Evolutionary conservation across 2,888 invertebrate genomes (phyloP), one percentile per base, ranked within the genome.

Genomic region (Ophioninae sp.): DNA sequence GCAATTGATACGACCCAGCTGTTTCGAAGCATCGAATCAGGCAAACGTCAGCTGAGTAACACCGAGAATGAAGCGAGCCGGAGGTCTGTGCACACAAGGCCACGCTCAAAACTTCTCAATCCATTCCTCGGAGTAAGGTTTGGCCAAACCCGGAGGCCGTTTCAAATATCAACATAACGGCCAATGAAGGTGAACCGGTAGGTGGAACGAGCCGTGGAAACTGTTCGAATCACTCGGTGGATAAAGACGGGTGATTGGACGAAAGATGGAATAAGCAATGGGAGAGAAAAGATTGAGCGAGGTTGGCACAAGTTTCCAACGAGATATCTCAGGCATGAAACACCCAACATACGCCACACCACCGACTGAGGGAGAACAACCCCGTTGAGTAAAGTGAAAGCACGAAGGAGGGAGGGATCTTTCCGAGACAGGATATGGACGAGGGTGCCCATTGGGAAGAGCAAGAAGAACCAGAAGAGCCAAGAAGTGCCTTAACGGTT

Each of bases 261-360:
- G 13, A 50, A 17, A 50, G 0, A 13, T 10, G 50, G 50, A 50
- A 50, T 50, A 17, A 50, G 17, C 50, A 44, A 17, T n/a, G n/a
- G 30, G 65, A 57, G 50, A 30, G 23, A 7, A 56, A 61, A 50
- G 64, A 59, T 59, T 37, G 68, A 77, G 77, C 20, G 64, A 73
- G 85, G 87, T 72, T 74, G 86, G 87, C 88, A 91, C 90, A 89
- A 91, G 91, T 91, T 91, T 86, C 87, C 90, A 91, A 91, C 91
- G 89, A 91, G 91, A 88, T 88, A 85, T 81, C 88, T 88, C 88
- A 86, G 87, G 87, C 89, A 89, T 89, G 88, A 89, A 90, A 89
- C 89, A 89, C 88, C 88, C 89, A 87, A 3, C 50, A 6, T n/a
- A n/a, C n/a, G 87, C 88, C 87, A 88, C 82, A 20, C 7, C 87